phyloP scores from a whole-genome alignment of 2,797 vertebrate species.

The Cryptoprocta ferox region DNA sequence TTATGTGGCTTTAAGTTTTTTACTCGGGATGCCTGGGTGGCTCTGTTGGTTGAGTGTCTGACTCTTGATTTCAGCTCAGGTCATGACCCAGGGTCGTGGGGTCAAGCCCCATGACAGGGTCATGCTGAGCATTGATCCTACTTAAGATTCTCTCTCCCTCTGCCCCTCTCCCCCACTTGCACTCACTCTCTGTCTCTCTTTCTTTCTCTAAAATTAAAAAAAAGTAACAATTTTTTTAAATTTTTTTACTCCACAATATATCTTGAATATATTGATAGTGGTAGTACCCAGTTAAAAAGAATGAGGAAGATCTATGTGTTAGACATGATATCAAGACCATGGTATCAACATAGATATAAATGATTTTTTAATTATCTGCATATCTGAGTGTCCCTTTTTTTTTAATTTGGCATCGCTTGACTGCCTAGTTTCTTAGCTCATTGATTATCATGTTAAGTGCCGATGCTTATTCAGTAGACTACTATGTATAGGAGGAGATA shows the following conservation, averaged over 20 bases:
- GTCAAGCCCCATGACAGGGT: no score
- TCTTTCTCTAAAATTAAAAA: no score
- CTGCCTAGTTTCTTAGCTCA: slow-evolving; percentile 32
- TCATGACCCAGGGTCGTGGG: no score
- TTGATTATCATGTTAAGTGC: neutral
- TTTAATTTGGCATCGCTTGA: neutral
- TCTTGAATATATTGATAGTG: neutral
- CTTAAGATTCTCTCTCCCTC: no score
- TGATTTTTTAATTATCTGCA: slow-evolving; percentile 22
- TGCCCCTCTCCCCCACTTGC: no score
- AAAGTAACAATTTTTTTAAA: no score
- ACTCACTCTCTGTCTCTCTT: no score
- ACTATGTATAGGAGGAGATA: neutral
- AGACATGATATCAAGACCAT: neutral
- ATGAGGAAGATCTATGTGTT: neutral
- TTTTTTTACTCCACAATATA: neutral
- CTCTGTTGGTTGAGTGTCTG: no score
- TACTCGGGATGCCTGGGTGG: no score
- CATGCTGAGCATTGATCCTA: no score
- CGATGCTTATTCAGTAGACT: neutral
- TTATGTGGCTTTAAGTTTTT: neutral
- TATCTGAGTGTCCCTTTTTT: neutral
- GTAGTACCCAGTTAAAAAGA: slow-evolving; percentile 14
- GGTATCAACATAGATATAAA: neutral
- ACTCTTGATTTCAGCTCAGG: no score